Evolutionary conservation across 2,888 invertebrate species (phyloP).

Genomic region (Punctoribates punctum): DNA sequence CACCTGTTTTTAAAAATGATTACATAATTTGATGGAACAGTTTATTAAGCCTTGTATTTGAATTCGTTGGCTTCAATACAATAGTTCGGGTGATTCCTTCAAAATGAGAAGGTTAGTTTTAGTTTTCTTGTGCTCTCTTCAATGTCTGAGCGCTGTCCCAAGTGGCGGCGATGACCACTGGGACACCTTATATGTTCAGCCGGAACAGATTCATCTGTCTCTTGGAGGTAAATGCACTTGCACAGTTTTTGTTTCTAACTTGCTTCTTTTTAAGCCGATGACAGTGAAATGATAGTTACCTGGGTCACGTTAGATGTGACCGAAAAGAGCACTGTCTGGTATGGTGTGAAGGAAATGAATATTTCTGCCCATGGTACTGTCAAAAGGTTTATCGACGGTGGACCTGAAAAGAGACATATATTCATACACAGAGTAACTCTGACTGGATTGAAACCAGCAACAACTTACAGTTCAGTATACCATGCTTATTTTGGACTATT

Average conservation of each 20-base stretch:
- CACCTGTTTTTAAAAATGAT: too few relatives aligned
- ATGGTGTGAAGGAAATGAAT: conserved; percentile 46
- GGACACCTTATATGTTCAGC: conserved; percentile 22
- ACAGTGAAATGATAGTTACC: conserved; percentile 50
- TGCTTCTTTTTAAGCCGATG: conserved; percentile 7
- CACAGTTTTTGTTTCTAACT: not conserved
- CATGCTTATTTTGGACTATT: too few relatives aligned
- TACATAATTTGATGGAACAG: too few relatives aligned
- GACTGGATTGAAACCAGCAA: conserved; percentile 45
- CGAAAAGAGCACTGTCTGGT: conserved; percentile 46
- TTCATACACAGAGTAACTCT: conserved; percentile 75
- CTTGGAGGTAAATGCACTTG: conserved; percentile 47
- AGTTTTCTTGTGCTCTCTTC: too few relatives aligned
- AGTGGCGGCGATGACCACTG: too few relatives aligned
- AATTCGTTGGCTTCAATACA: too few relatives aligned
- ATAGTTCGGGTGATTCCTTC: too few relatives aligned
- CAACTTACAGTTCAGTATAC: conserved; percentile 52
- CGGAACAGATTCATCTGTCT: conserved; percentile 48
- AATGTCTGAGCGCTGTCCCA: too few relatives aligned
- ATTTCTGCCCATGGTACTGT: conserved; percentile 39
- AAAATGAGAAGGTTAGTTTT: too few relatives aligned
- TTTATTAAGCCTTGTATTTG: too few relatives aligned
- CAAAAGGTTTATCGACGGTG: conserved; percentile 68
- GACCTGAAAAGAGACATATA: conserved; percentile 62
- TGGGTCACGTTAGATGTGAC: conserved; percentile 49